phyloP scores from a whole-genome alignment of 2,797 vertebrate genomes.

The Rhinoraja longicauda region DNA sequence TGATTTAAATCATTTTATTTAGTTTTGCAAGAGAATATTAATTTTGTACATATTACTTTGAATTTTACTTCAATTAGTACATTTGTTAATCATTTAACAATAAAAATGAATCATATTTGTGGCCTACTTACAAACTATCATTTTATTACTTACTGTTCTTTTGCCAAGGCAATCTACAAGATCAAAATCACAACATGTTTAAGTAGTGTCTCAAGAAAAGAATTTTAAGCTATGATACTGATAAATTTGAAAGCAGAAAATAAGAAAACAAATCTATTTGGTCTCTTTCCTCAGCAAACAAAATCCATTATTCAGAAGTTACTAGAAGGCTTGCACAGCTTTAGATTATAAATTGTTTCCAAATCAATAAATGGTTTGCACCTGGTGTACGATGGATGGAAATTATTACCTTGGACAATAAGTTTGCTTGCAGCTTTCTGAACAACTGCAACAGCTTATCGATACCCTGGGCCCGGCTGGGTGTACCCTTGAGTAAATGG shows the following conservation, averaged over 20 bases:
- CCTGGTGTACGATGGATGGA: slow-evolving; percentile 50
- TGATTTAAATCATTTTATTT: slow-evolving; percentile 77
- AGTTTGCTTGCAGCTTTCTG: slow-evolving; percentile 24
- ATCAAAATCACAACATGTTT: slow-evolving; percentile 52
- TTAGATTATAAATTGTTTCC: slow-evolving; percentile 50
- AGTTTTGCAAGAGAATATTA: slow-evolving; percentile 76
- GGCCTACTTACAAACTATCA: slow-evolving; percentile 53
- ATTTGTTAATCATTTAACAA: slow-evolving; percentile 53
- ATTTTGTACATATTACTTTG: slow-evolving; percentile 77
- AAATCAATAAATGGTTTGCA: slow-evolving; percentile 55
- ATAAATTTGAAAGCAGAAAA: slow-evolving; percentile 62
- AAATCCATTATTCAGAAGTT: slow-evolving; percentile 52
- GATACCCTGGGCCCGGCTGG: slow-evolving; percentile 91
- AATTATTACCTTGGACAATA: slow-evolving; percentile 37
- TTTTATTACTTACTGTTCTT: slow-evolving; percentile 49
- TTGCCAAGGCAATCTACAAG: slow-evolving; percentile 55
- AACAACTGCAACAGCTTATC: slow-evolving; percentile 50
- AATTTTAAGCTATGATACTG: slow-evolving; percentile 56
- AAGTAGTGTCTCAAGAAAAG: slow-evolving; percentile 54
- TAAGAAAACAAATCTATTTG: slow-evolving; percentile 47
- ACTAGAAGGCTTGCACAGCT: slow-evolving; percentile 49
- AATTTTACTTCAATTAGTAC: slow-evolving; percentile 67
- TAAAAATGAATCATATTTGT: slow-evolving; percentile 57
- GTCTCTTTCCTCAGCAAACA: slow-evolving; percentile 51
- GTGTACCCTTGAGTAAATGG: slow-evolving; percentile 85